These are phyloP conservation scores for Elaphurus davidianus DNA, from an alignment of 2,113 vertebrate species.

Conservation along the genomic window DNA sequence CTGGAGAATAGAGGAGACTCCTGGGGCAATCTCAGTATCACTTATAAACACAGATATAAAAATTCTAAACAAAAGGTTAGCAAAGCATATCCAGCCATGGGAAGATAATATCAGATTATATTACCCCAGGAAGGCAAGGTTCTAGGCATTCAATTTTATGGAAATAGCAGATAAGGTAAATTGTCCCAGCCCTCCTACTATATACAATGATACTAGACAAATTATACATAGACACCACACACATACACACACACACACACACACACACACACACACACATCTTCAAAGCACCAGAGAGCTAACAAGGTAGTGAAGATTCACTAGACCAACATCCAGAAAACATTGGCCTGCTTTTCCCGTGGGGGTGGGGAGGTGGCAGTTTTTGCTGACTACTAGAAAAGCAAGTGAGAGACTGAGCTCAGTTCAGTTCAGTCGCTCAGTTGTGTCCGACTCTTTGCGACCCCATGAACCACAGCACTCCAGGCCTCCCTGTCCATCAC, in stretches of 20 bases:
- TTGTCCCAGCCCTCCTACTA: neutral
- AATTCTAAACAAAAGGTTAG: neutral
- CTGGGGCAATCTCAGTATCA: neutral
- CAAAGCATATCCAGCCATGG: neutral
- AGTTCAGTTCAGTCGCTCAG: neutral
- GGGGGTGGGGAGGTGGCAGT: neutral
- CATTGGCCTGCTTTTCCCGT: neutral
- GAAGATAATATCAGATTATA: neutral
- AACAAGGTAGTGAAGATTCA: neutral
- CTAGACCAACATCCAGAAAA: neutral
- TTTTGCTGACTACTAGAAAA: neutral
- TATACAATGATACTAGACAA: neutral
- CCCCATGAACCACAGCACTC: neutral
- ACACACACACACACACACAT: neutral
- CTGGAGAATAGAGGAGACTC: neutral
- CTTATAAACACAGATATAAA: neutral
- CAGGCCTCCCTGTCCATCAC: neutral
- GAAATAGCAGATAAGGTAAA: neutral
- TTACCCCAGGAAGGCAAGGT: neutral
- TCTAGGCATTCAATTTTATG: neutral
- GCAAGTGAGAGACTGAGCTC: neutral
- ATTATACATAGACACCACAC: neutral
- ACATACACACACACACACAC: too few species aligned
- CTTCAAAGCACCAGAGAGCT: neutral
- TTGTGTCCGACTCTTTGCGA: fast-evolving